A percentile compares a stretch with the other conserved stretches of the same genome.
Evolutionary conservation across 2,113 vertebrate genomes (phyloP).

Genomic region (Lamprologus sp.): DNA sequence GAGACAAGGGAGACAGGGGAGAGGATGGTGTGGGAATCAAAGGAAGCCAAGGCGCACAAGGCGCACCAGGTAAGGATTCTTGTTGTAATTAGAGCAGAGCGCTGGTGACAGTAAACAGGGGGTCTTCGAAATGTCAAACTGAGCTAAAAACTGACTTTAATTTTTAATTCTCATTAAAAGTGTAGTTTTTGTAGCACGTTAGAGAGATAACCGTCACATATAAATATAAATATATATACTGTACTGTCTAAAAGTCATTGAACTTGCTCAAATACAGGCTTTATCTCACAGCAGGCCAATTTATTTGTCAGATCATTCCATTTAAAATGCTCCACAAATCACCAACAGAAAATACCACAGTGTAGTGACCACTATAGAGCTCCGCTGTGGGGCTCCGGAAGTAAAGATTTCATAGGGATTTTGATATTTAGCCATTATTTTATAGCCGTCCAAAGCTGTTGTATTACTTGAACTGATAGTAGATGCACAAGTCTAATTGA

Average conservation of each 20-base stretch:
- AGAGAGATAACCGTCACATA: neutral
- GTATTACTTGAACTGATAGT: neutral
- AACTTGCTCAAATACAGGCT: neutral
- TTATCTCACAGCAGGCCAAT: neutral
- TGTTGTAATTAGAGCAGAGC: neutral
- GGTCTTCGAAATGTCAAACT: neutral
- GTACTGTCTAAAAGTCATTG: neutral
- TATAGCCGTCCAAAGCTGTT: neutral
- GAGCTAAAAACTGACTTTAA: neutral
- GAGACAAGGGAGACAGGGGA: conserved; percentile 67
- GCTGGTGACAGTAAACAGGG: neutral
- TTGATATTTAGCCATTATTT: neutral
- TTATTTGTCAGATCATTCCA: neutral
- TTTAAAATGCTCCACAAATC: neutral
- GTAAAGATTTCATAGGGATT: neutral
- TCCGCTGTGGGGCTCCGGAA: neutral
- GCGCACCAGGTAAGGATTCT: conserved; percentile 62
- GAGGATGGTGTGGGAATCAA: conserved; percentile 68
- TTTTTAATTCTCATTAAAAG: neutral
- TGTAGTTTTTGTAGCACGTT: neutral
- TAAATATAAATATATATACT: neutral
- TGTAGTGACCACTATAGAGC: neutral
- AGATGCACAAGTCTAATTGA: rapidly evolving
- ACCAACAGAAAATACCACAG: neutral
- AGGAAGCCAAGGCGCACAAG: conserved; percentile 65